Evolutionary conservation across 2,113 vertebrate genomes (phyloP), one percentile per base, ranked within the genome.

Genomic region (Pagrus major): DNA sequence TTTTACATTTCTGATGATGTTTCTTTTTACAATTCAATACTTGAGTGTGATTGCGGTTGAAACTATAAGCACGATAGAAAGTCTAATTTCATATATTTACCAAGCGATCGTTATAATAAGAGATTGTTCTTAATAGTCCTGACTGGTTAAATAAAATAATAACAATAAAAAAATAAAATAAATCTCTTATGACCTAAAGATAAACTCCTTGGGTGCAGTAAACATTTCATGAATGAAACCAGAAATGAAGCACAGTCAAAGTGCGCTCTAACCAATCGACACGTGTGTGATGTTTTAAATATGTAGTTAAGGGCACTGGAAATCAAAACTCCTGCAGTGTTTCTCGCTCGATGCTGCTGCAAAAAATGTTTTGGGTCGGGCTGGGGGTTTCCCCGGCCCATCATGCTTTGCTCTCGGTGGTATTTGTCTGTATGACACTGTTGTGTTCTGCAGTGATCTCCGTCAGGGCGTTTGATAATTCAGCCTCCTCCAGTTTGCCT

Each of bases 341-440:
- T 86, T 90, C 73, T 72, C 55, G 35, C 63, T 82, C 39, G 39
- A 42, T 47, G 71, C 55, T 81, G 74, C 78, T 61, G 80, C 80
- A 44, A 71, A 73, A 83, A 93, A 89, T 84, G 81, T 87, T 86
- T 90, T 84, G 77, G 51, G 35, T 51, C 9, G 52, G 74, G 66
- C 66, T 41, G 52, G 44, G 75, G 76, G 14, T 9, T 46, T 68
- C 69, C 69, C 66, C 18, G 60, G 29, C 88, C 79, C 86, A 95
- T 98, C 96, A 98, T 93, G 97, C 97, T 96, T 97, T 98, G 94
- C 96, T 97, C 89, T 97, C 96, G 0, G 85, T 93, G 79, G 93
- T 88, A 55, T 97, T 96, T 95, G 95, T 97, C 92, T 97, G 97
- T 94, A 94, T 95, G 95, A 97, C 93, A 84, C 96, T 96, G n/a